phyloP scores from a whole-genome alignment of 2,113 vertebrate species.

The Cnemophilus loriae region DNA sequence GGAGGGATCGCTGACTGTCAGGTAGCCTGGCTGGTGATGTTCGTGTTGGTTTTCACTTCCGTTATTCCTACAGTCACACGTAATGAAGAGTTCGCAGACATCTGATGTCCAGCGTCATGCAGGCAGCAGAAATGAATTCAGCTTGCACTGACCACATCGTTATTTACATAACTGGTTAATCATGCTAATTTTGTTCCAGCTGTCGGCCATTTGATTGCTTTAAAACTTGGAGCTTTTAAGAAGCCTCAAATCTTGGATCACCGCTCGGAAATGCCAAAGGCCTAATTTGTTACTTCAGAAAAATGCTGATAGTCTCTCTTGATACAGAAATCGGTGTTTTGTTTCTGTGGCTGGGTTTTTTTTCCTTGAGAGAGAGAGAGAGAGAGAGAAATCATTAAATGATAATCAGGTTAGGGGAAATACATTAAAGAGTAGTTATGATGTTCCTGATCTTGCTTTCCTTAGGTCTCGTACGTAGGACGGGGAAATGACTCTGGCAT shows the following conservation, averaged over 20 bases:
- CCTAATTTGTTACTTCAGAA: neutral
- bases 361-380: neutral
- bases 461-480: neutral
- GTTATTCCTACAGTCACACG: neutral
- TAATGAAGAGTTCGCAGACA: neutral
- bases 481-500: neutral
- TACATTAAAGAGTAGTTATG: neutral
- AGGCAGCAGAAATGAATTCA: neutral
- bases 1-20: neutral
- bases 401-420: neutral
- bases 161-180: slow-evolving; percentile 60
- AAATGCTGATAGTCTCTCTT: neutral
- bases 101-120: neutral
- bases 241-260: neutral
- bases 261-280: slow-evolving; percentile 2
- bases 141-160: neutral
- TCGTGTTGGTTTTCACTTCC: neutral
- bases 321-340: neutral
- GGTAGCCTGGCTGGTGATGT: neutral
- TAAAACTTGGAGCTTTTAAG: slow-evolving; percentile 34
- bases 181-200: slow-evolving; percentile 41
- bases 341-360: neutral
- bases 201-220: slow-evolving; percentile 50
- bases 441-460: neutral
- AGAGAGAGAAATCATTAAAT: neutral